phyloP scores from a whole-genome alignment of 2,797 vertebrate genomes.

The Alca torda region DNA sequence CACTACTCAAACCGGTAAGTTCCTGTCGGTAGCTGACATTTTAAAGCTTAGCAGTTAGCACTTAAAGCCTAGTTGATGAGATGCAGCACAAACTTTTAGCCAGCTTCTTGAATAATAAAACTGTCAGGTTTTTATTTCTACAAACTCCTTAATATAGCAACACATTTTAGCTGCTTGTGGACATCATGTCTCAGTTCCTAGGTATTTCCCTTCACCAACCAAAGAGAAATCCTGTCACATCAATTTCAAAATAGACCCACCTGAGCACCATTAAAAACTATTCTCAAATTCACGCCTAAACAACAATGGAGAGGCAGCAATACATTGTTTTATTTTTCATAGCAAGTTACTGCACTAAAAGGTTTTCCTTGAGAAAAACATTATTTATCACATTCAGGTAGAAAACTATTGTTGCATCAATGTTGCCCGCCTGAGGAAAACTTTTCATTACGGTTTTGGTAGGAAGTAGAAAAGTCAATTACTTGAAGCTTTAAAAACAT shows the following conservation, averaged over 20 bases:
- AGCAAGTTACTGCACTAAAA: not conserved
- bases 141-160: not conserved
- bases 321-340: not conserved
- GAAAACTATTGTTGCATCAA: not conserved
- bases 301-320: accelerated
- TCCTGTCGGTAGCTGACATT: not conserved
- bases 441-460: not conserved
- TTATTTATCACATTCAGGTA: not conserved
- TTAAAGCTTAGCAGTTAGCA: not conserved
- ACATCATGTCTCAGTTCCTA: not conserved
- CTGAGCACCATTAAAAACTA: not conserved
- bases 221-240: not conserved
- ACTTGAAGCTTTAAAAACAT: not conserved
- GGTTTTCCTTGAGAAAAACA: not conserved
- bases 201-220: not conserved
- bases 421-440: not conserved
- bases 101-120: not conserved
- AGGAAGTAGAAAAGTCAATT: not conserved
- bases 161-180: not conserved
- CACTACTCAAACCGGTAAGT: not conserved
- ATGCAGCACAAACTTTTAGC: not conserved
- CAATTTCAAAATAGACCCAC: not conserved
- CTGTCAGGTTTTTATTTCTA: not conserved
- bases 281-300: not conserved
- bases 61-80: not conserved